phyloP scores from a whole-genome alignment of 2,888 invertebrate species.

The Caenorhabditis afra region DNA sequence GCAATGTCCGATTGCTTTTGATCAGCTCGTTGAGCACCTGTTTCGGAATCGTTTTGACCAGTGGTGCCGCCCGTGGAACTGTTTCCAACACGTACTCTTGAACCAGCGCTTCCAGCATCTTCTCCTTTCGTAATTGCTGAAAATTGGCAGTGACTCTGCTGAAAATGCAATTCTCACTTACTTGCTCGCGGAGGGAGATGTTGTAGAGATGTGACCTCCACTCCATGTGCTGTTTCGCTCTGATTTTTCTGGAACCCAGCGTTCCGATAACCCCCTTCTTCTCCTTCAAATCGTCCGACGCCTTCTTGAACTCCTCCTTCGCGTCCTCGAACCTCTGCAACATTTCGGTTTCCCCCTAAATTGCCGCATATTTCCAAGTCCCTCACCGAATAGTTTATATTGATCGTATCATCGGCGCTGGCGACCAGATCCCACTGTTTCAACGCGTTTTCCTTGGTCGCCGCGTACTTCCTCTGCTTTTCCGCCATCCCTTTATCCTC shows the following conservation, averaged over 20 bases:
- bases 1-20: neutral
- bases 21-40: constrained; percentile 29
- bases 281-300: constrained; percentile 14
- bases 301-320: constrained; percentile 40
- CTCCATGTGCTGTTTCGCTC: constrained; percentile 52
- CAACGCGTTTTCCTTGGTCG: neutral
- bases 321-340: constrained; percentile 32
- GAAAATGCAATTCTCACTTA: too few species aligned
- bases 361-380: too few species aligned
- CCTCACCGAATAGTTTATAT: constrained; percentile 38
- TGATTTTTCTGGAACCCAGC: constrained; percentile 38
- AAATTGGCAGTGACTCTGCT: neutral
- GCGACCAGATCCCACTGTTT: constrained; percentile 6
- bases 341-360: neutral
- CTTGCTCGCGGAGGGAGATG: constrained; percentile 34
- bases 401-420: constrained; percentile 26
- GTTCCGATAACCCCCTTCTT: constrained; percentile 48
- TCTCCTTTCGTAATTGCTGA: constrained; percentile 19
- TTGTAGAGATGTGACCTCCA: constrained; percentile 42
- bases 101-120: constrained; percentile 8
- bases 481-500: neutral
- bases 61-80: constrained; percentile 30
- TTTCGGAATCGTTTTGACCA: constrained; percentile 34
- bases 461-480: constrained; percentile 10
- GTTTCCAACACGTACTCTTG: constrained; percentile 16